Conservation (phyloP, 2,797 vertebrate species). For the Parotocinclus haroldoi region DNA sequence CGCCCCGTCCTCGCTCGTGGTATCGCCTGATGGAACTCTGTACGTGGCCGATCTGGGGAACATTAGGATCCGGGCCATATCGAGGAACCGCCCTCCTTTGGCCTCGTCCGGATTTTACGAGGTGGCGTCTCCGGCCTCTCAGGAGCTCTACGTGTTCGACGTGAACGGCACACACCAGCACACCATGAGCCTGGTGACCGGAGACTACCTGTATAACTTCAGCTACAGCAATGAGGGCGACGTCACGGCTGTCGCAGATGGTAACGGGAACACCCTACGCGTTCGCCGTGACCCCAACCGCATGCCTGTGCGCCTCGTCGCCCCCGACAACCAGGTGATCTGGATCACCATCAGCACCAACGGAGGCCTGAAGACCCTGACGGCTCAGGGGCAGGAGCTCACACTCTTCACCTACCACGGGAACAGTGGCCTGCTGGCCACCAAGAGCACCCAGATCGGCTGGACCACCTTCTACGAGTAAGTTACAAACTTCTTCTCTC, state of each 20-base stretch:
- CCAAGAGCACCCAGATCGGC: slow-evolving; percentile 96
- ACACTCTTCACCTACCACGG: slow-evolving; percentile 96
- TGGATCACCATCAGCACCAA: slow-evolving; percentile 97
- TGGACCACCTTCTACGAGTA: slow-evolving; percentile 99
- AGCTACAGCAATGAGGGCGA: slow-evolving; percentile 98
- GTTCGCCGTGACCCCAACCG: slow-evolving; percentile 92
- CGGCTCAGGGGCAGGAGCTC: slow-evolving; percentile 91
- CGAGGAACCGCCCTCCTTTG: slow-evolving; percentile 80
- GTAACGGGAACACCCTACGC: slow-evolving; percentile 91
- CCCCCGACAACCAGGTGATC: slow-evolving; percentile 95
- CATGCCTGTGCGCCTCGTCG: slow-evolving; percentile 92
- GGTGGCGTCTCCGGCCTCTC: slow-evolving; percentile 89
- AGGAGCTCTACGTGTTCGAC: slow-evolving; percentile 98
- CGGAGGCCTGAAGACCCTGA: slow-evolving; percentile 91
- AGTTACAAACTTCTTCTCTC: slow-evolving; percentile 59
- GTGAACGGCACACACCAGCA: slow-evolving; percentile 94
- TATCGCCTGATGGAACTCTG: slow-evolving; percentile 90
- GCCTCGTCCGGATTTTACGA: slow-evolving; percentile 86
- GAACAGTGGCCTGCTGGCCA: slow-evolving; percentile 92
- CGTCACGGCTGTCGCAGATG: slow-evolving; percentile 89
- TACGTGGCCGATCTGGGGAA: slow-evolving; percentile 95
- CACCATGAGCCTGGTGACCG: slow-evolving; percentile 90
- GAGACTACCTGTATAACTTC: slow-evolving; percentile 95
- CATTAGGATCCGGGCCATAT: slow-evolving; percentile 91
- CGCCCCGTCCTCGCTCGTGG: slow-evolving; percentile 90